Evolutionary conservation across 2,113 vertebrate genomes (phyloP).

Genomic region (Eudorcas thomsonii): DNA sequence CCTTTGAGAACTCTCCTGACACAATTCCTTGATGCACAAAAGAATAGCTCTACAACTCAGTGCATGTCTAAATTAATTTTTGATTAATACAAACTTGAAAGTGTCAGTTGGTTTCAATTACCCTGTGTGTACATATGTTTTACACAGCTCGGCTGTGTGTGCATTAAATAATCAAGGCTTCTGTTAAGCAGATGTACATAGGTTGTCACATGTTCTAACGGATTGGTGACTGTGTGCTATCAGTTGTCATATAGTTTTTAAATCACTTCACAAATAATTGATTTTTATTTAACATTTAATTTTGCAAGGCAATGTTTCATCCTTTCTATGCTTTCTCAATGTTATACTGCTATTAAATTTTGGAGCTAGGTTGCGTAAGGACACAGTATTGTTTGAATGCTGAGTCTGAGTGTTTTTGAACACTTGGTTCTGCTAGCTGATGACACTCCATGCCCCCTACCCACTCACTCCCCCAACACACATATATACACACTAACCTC

Average conservation of each 20-base stretch:
- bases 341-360: rapidly evolving
- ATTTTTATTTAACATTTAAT: neutral
- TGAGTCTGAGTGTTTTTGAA: neutral
- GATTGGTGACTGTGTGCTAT: neutral
- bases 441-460: rapidly evolving
- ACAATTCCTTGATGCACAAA: neutral
- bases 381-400: rapidly evolving
- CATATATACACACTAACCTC: neutral
- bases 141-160: neutral
- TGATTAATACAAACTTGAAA: neutral
- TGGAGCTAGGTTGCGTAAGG: rapidly evolving
- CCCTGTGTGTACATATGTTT: neutral
- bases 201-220: neutral
- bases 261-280: neutral
- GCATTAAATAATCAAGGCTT: neutral
- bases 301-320: neutral
- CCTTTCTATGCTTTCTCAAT: neutral
- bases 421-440: neutral
- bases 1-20: neutral
- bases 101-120: neutral
- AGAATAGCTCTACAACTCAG: neutral
- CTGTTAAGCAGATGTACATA: neutral
- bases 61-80: neutral
- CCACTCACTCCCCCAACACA: rapidly evolving
- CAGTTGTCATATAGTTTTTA: neutral